Evolutionary conservation across 1,140 invertebrate genomes (phyloP), one percentile per base, ranked within the genome.

Genomic region (Helicorthomorpha holstii): DNA sequence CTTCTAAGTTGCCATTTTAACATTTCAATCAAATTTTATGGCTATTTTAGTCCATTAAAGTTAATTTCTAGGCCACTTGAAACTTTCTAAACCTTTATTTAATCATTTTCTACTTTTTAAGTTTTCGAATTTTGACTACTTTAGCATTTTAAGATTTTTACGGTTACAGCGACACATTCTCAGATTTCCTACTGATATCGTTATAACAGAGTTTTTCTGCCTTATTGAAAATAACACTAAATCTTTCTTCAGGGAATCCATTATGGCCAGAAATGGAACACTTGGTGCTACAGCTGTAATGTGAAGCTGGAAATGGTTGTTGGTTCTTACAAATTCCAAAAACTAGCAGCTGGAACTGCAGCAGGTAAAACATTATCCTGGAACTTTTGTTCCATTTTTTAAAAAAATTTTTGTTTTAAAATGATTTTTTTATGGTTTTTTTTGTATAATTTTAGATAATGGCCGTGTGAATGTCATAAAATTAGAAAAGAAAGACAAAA

Each of bases 401-500:
- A 46, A 7, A 10, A 46, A 4, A 7, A 46, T 16, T 7, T 34
- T 34, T 7, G 29, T 7, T 34, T 16, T 34, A 16, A 34, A 34
- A 34, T n/a, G 16, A 34, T 34, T 16, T 34, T 34, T 7, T 7
- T 34, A 7, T 34, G 29, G 7, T 7, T 34, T 34, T 34, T 34
- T 34, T n/a, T n/a, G n/a, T n/a, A n/a, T n/a, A n/a, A n/a, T n/a
- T n/a, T 12, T 19, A 22, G 44, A 19, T 7, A 46, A 46, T 22
- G 44, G 25, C 4, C 44, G 7, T 19, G 16, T 34, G 29, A 7
- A 34, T 34, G 44, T 46, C 4, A 46, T 46, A 4, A 46, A 22
- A 46, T 19, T 46, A 22, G 44, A 25, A 21, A 34, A 49, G 26
- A 56, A 56, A 29, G 43, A 45, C 38, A 56, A 56, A 34, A 48